phyloP scores from a whole-genome alignment of 92 coral and sea anemone genomes.

The Epizoanthus fatuus region DNA sequence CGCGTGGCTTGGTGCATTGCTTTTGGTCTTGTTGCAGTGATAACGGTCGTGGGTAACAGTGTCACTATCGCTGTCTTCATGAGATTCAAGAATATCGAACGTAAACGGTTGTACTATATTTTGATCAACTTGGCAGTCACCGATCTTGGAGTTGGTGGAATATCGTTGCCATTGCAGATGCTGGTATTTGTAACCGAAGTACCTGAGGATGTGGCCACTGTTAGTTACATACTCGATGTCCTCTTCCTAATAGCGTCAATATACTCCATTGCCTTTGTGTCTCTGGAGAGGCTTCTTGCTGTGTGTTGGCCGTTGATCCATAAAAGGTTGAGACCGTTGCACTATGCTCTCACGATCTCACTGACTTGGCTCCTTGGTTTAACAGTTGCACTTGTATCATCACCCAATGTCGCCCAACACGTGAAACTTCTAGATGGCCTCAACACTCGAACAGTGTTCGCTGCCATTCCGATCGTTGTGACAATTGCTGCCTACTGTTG shows the following conservation, averaged over 20 bases:
- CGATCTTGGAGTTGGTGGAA: conserved; percentile 12
- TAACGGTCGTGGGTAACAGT: conserved; percentile 15
- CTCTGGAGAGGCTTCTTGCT: conserved; percentile 1
- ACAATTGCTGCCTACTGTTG: too few relatives aligned
- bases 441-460: too few relatives aligned
- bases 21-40: neutral
- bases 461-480: too few relatives aligned
- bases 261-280: conserved; percentile 15
- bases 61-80: conserved; percentile 11
- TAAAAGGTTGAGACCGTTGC: neutral
- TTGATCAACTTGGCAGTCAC: conserved; percentile 31
- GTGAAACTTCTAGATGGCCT: too few relatives aligned
- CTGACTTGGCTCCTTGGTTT: neutral
- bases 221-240: conserved; percentile 3
- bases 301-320: conserved; percentile 20
- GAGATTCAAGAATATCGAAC: conserved; percentile 7
- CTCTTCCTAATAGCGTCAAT: conserved; percentile 16
- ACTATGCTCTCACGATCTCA: conserved; percentile 3
- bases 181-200: neutral
- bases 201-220: neutral
- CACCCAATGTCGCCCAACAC: too few relatives aligned
- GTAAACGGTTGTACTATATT: conserved; percentile 1
- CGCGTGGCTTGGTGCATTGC: neutral
- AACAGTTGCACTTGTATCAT: neutral
- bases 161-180: conserved; percentile 10